These are phyloP conservation scores for Mya arenaria DNA, from an alignment of 1,140 invertebrate species.

Conservation along the genomic window DNA sequence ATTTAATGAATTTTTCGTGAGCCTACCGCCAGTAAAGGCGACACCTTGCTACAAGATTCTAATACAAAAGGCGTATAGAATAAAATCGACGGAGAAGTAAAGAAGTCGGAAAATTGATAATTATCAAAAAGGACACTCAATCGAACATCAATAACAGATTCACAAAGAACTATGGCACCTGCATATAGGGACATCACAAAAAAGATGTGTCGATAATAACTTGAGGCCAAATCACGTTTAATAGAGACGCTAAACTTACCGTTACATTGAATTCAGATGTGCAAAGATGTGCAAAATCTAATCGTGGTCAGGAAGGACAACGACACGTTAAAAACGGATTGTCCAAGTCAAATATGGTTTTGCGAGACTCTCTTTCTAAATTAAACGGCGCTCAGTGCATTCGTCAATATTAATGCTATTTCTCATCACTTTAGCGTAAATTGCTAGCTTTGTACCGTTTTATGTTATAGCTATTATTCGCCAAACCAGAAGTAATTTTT, in stretches of 20 bases:
- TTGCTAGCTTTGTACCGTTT: conserved; percentile 50
- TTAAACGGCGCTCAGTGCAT: conserved; percentile 12
- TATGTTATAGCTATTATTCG: conserved; percentile 31
- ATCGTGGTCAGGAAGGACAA: background rate
- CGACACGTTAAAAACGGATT: background rate
- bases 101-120: background rate
- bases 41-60: conserved; percentile 42
- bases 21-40: background rate
- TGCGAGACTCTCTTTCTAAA: conserved; percentile 29
- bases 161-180: background rate
- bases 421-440: conserved; percentile 36
- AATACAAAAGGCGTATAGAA: conserved; percentile 17
- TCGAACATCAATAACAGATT: background rate
- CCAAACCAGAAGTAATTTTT: conserved; percentile 12
- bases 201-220: background rate
- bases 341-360: background rate
- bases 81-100: background rate
- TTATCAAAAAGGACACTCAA: background rate
- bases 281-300: background rate
- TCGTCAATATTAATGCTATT: conserved; percentile 45
- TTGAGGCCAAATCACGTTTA: background rate
- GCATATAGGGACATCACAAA: background rate
- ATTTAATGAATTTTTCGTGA: background rate
- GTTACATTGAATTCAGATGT: background rate
- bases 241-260: background rate